phyloP scores from a whole-genome alignment of 2,113 vertebrate genomes.

The Monopterus albus region DNA sequence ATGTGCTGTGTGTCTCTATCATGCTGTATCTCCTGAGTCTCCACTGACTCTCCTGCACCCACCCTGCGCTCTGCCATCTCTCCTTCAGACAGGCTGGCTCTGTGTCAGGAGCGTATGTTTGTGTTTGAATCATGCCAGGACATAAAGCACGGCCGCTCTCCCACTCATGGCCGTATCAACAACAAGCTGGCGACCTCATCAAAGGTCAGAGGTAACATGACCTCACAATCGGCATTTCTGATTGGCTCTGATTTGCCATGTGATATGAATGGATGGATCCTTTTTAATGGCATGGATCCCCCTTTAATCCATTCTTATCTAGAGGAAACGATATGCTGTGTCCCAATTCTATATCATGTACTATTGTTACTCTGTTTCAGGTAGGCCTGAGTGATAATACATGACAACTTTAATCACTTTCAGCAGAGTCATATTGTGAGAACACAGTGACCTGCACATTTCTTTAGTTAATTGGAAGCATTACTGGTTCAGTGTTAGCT shows the following conservation, averaged over 20 bases:
- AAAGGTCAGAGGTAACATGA: slow-evolving; percentile 76
- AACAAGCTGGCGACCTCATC: slow-evolving; percentile 59
- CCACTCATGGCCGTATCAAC: slow-evolving; percentile 48
- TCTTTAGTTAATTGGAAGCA: too few species aligned
- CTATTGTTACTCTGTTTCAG: not conserved
- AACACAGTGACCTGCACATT: not conserved
- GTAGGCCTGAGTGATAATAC: not conserved
- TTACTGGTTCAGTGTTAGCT: too few species aligned
- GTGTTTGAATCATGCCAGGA: slow-evolving; percentile 80
- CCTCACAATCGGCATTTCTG: slow-evolving; percentile 56
- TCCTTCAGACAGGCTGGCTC: slow-evolving; percentile 74
- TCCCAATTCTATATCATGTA: slow-evolving; percentile 29
- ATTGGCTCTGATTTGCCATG: slow-evolving; percentile 52
- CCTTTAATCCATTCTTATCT: slow-evolving; percentile 60
- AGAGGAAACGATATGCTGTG: slow-evolving; percentile 45
- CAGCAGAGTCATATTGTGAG: not conserved
- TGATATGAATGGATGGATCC: slow-evolving; percentile 63
- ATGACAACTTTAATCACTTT: not conserved
- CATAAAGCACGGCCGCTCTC: slow-evolving; percentile 51
- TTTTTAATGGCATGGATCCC: slow-evolving; percentile 29
- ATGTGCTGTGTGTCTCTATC: slow-evolving; percentile 32
- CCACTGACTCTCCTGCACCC: slow-evolving; percentile 37
- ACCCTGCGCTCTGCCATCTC: slow-evolving; percentile 63
- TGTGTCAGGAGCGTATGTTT: slow-evolving; percentile 75
- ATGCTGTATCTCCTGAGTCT: slow-evolving; percentile 33